Conservation (phyloP, 2,888 invertebrate genomes). For the Hylaea fasciaria region DNA sequence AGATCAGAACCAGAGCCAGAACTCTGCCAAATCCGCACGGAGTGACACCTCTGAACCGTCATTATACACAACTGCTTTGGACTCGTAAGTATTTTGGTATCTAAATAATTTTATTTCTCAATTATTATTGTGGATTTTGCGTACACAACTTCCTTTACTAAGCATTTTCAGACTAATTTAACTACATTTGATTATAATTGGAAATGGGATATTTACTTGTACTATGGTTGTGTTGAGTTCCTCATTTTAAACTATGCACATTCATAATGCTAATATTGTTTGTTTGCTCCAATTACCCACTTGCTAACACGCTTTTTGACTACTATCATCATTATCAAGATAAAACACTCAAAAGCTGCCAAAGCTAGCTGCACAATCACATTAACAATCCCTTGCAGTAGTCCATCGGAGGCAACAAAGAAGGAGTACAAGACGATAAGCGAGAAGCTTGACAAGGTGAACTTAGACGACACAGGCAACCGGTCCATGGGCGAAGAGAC, state of each 20-base stretch:
- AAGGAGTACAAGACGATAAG: constrained; percentile 73
- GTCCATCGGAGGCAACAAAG: constrained; percentile 65
- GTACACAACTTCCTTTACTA: no score
- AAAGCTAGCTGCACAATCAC: constrained; percentile 4
- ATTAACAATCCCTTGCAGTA: constrained; percentile 50
- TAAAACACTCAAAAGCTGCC: background rate
- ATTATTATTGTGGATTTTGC: background rate
- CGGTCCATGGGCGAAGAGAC: constrained; percentile 67
- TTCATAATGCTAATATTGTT: background rate
- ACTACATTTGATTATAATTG: no score
- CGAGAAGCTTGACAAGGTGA: constrained; percentile 77
- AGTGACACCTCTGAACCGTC: constrained; percentile 91
- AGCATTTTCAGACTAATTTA: no score
- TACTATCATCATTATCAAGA: no score
- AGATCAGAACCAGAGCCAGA: constrained; percentile 71
- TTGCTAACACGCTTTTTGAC: background rate
- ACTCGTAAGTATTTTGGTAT: constrained; percentile 85
- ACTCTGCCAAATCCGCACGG: constrained; percentile 74
- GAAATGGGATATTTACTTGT: no score
- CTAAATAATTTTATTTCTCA: background rate
- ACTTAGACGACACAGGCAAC: constrained; percentile 68
- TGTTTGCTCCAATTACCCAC: background rate
- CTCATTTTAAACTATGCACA: no score
- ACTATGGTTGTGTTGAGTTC: no score
- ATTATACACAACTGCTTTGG: constrained; percentile 90